Evolutionary conservation across 2,113 vertebrate genomes (phyloP).

Genomic region (Nipponia nippon): DNA sequence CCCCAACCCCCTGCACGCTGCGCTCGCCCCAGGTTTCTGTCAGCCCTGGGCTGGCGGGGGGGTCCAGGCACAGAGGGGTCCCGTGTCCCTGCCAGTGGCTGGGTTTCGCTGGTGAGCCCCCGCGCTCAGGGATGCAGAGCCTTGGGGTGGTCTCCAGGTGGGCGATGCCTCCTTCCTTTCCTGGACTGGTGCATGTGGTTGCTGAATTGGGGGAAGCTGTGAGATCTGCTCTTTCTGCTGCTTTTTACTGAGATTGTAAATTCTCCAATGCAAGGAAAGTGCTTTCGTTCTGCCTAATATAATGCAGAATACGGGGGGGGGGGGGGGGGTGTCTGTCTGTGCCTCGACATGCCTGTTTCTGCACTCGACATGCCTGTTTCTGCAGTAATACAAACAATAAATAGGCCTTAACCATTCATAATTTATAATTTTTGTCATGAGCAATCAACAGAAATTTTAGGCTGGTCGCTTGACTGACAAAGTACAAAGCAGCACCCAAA

Average conservation of each 20-base stretch:
- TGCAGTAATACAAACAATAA: neutral
- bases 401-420: neutral
- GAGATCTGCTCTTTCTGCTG: neutral
- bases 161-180: neutral
- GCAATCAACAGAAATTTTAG: neutral
- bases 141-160: fast-evolving
- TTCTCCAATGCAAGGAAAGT: neutral
- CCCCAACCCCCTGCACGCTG: fast-evolving
- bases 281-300: neutral
- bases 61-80: fast-evolving
- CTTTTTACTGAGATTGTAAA: neutral
- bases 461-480: neutral
- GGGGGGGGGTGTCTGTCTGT: neutral
- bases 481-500: neutral
- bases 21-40: neutral
- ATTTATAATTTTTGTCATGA: neutral
- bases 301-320: neutral
- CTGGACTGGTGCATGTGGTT: fast-evolving
- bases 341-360: neutral
- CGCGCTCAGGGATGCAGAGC: fast-evolving
- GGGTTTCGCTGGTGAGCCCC: neutral
- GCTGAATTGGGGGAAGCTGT: neutral
- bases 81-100: fast-evolving
- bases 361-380: neutral
- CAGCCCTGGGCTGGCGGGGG: neutral